Percentiles rank a stretch among this genome's conserved stretches.
Evolutionary conservation across 1,140 invertebrate species (phyloP).

Genomic region (Oppia nitens): DNA sequence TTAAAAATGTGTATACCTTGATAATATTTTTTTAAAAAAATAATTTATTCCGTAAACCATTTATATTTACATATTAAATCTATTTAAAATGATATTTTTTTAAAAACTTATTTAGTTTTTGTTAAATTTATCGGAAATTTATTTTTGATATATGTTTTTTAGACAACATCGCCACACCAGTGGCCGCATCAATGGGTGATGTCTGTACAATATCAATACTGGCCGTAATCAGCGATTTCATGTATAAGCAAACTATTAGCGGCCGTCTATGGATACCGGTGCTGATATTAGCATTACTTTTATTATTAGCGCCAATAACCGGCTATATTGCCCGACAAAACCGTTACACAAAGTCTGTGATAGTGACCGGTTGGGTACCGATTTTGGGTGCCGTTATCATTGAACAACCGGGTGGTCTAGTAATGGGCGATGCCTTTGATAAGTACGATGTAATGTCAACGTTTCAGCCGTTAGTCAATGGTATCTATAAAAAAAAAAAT

Average conservation of each 20-base stretch:
- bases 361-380: slow-evolving; percentile 11
- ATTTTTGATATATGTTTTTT: no score
- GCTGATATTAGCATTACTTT: slow-evolving; percentile 1
- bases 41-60: no score
- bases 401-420: slow-evolving; percentile 20
- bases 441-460: slow-evolving; percentile 29
- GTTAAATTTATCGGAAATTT: no score
- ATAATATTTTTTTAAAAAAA: no score
- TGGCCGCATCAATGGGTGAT: slow-evolving; percentile 86
- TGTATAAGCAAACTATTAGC: slow-evolving; percentile 3
- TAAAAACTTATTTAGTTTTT: no score
- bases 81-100: no score
- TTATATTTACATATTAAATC: no score
- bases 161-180: slow-evolving; percentile 93
- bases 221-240: slow-evolving; percentile 7
- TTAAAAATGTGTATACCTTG: no score
- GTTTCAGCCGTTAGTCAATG: slow-evolving; percentile 35
- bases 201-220: slow-evolving; percentile 52
- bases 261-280: neutral
- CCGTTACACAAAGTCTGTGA: slow-evolving; percentile 31
- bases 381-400: slow-evolving; percentile 14
- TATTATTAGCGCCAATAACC: slow-evolving; percentile 54
- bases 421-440: slow-evolving; percentile 27
- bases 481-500: slow-evolving; percentile 21
- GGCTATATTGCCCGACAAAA: slow-evolving; percentile 56